Evolutionary conservation across 2,113 vertebrate species (phyloP).

Genomic region (Hassar affinis): DNA sequence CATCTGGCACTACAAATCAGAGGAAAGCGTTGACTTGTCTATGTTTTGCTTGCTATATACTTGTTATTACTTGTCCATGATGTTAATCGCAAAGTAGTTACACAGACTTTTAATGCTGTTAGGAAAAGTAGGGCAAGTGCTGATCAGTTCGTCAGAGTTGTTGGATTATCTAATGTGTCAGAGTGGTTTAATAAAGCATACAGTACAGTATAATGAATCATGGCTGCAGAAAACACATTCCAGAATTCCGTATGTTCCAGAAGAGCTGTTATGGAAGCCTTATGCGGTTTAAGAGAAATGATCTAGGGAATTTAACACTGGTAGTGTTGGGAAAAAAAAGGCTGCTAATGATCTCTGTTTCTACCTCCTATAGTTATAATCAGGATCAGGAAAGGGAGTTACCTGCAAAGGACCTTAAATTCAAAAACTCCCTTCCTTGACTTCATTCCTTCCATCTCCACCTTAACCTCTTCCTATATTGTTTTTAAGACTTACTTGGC

Average conservation of each 20-base stretch:
- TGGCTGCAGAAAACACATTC: not conserved
- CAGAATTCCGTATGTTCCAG: conserved; percentile 1
- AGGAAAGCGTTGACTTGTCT: conserved; percentile 26
- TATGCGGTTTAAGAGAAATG: conserved; percentile 4
- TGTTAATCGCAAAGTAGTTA: conserved; percentile 26
- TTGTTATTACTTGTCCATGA: conserved; percentile 33
- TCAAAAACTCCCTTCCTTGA: conserved; percentile 41
- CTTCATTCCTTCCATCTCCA: conserved; percentile 39
- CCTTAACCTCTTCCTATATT: conserved; percentile 31
- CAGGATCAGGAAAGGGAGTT: conserved; percentile 39
- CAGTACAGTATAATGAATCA: conserved; percentile 15
- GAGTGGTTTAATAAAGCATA: conserved; percentile 6
- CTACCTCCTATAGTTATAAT: conserved; percentile 20
- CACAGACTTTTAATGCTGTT: conserved; percentile 17
- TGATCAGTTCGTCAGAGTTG: conserved; percentile 8
- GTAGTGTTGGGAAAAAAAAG: not conserved
- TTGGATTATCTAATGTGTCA: not conserved
- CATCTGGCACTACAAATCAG: conserved; percentile 33
- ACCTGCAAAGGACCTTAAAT: conserved; percentile 27
- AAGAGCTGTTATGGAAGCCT: not conserved
- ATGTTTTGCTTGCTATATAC: conserved; percentile 34
- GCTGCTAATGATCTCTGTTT: not conserved
- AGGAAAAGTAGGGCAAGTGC: conserved; percentile 2
- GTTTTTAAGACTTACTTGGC: conserved; percentile 24
- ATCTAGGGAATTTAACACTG: not conserved